Conservation (phyloP, 2,888 invertebrate species). For the Dermolepida albohirtum region DNA sequence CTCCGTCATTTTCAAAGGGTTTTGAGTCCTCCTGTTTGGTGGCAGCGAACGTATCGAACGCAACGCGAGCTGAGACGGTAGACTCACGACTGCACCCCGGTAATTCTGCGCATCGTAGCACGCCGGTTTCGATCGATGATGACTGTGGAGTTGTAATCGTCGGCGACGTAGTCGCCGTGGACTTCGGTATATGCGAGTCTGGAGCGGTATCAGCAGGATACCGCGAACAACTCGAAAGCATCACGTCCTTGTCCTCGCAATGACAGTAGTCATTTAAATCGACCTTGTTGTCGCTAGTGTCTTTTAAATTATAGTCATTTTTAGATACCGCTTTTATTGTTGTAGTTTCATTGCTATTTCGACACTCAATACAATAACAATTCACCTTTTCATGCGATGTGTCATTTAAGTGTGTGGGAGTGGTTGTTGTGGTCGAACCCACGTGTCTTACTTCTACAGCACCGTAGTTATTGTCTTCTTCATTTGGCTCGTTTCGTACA, state of each 20-base stretch:
- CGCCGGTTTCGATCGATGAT: constrained; percentile 60
- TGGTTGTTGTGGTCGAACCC: constrained; percentile 34
- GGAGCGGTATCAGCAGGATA: constrained; percentile 30
- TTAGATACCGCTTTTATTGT: not conserved
- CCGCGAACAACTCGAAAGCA: not conserved
- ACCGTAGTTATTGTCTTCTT: constrained; percentile 47
- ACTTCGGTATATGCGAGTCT: constrained; percentile 41
- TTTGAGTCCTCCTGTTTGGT: constrained; percentile 45
- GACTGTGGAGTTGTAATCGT: constrained; percentile 46
- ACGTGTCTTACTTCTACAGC: constrained; percentile 27
- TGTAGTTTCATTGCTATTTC: constrained; percentile 26
- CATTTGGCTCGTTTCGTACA: constrained; percentile 38
- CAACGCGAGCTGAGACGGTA: constrained; percentile 58
- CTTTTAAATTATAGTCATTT: constrained; percentile 31
- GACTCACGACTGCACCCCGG: constrained; percentile 61
- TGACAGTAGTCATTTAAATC: constrained; percentile 27
- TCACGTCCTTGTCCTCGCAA: constrained; percentile 8
- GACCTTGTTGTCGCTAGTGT: constrained; percentile 24
- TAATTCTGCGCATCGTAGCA: constrained; percentile 58
- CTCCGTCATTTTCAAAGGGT: constrained; percentile 35
- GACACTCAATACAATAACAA: constrained; percentile 27
- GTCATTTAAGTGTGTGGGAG: constrained; percentile 34
- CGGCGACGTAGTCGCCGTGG: constrained; percentile 57
- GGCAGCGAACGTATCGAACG: constrained; percentile 45
- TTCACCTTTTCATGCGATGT: constrained; percentile 36